These are phyloP conservation scores for Pseudachorutes palmiensis DNA, from an alignment of 1,140 invertebrate species.

Conservation along the genomic window DNA sequence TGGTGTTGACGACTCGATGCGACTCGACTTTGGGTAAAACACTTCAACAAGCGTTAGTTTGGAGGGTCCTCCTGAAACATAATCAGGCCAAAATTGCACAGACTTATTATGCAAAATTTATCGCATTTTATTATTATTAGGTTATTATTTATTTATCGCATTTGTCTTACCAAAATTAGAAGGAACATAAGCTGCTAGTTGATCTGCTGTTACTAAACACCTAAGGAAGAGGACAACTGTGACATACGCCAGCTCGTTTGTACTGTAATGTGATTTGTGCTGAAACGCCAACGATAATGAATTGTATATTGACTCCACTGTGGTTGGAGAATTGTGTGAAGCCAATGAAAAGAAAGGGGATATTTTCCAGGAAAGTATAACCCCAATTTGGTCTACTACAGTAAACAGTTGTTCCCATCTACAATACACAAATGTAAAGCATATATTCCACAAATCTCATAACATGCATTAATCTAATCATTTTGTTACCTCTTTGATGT, in stretches of 20 bases:
- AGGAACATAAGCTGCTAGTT: conserved; percentile 10
- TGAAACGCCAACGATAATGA: neutral
- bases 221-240: conserved; percentile 28
- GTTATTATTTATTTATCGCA: neutral
- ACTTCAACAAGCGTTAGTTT: conserved; percentile 33
- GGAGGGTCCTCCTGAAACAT: conserved; percentile 15
- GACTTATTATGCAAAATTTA: neutral
- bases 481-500: conserved; percentile 7
- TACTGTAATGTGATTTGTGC: conserved; percentile 12
- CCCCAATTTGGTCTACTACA: conserved; percentile 32
- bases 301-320: conserved; percentile 24
- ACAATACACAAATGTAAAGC: neutral
- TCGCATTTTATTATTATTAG: neutral
- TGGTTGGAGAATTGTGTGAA: conserved; percentile 1
- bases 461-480: neutral
- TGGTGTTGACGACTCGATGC: conserved; percentile 11
- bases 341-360: conserved; percentile 25
- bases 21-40: conserved; percentile 25
- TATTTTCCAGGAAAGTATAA: conserved; percentile 22
- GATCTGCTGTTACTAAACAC: conserved; percentile 25
- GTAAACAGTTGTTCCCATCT: conserved; percentile 31
- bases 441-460: neutral
- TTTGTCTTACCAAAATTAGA: conserved; percentile 16
- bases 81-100: neutral
- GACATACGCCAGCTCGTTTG: conserved; percentile 30